Conservation (phyloP, 2,113 vertebrate species). For the Gambusia holbrooki region DNA sequence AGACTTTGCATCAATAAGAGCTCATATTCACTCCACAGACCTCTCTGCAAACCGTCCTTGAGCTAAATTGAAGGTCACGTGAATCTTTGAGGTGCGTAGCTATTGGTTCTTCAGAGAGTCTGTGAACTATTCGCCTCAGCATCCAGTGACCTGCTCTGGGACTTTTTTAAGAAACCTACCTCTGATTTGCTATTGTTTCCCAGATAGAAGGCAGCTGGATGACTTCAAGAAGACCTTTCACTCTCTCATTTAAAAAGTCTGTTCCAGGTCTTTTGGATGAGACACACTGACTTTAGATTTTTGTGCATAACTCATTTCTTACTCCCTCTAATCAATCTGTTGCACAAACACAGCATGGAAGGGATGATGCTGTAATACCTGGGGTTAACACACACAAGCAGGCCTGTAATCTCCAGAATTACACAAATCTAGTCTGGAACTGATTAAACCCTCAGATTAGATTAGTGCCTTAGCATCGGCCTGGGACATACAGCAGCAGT, state of each 20-base stretch:
- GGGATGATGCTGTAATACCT: constrained; percentile 65
- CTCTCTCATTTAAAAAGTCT: too few relatives aligned
- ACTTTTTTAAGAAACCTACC: too few relatives aligned
- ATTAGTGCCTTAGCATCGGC: constrained; percentile 65
- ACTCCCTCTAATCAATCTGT: constrained; percentile 34
- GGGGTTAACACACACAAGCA: constrained; percentile 61
- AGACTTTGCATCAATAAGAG: neutral
- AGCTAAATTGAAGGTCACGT: too few relatives aligned
- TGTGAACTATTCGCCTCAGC: too few relatives aligned
- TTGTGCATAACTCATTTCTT: constrained; percentile 5
- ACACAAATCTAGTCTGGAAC: constrained; percentile 77
- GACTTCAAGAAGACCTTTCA: too few relatives aligned
- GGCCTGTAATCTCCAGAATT: constrained; percentile 72
- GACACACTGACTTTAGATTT: constrained; percentile 1
- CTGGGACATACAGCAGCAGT: constrained; percentile 27
- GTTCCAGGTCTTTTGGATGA: neutral
- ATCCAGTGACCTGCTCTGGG: too few relatives aligned
- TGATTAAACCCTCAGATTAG: constrained; percentile 78
- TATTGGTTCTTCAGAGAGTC: too few relatives aligned
- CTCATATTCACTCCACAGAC: neutral
- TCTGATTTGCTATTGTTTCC: too few relatives aligned
- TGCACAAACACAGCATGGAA: constrained; percentile 52
- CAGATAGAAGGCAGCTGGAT: too few relatives aligned
- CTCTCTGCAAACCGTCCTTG: too few relatives aligned
- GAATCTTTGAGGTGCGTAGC: too few relatives aligned